Conservation (phyloP, 1,140 invertebrate species). For the Drosophila albomicans region DNA sequence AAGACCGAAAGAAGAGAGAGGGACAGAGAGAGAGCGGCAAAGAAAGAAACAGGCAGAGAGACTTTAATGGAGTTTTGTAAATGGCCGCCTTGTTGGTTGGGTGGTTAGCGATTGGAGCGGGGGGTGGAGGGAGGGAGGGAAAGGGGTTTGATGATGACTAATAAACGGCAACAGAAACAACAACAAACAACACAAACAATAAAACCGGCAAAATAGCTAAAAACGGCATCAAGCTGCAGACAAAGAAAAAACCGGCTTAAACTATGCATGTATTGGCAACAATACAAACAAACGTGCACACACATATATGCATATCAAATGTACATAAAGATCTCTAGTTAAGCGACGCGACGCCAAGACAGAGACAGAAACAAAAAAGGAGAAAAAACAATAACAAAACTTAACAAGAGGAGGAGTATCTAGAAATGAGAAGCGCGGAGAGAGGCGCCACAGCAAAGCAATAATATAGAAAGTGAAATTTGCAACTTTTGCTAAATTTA, state of each 20-base stretch:
- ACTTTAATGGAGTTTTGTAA: constrained; percentile 60
- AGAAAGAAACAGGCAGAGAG: neutral
- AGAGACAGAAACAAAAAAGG: neutral
- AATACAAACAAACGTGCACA: neutral
- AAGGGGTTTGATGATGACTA: constrained; percentile 57
- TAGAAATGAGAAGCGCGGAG: constrained; percentile 20
- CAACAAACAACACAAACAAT: constrained; percentile 30
- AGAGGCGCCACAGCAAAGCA: constrained; percentile 13
- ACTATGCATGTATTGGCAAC: constrained; percentile 30
- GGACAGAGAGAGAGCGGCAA: constrained; percentile 7
- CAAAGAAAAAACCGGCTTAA: constrained; percentile 79
- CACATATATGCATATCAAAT: neutral
- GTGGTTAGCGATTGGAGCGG: neutral
- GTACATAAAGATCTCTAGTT: constrained; percentile 17
- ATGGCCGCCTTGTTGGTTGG: constrained; percentile 30
- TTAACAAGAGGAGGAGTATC: constrained; percentile 1
- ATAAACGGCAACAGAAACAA: constrained; percentile 59
- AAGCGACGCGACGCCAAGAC: neutral
- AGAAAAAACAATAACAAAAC: constrained; percentile 10
- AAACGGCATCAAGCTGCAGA: constrained; percentile 56
- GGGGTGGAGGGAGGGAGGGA: neutral
- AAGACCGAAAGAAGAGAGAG: constrained; percentile 40
- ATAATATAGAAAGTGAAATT: constrained; percentile 1
- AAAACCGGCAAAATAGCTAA: constrained; percentile 74
- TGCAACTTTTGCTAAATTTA: constrained; percentile 6